Percentiles rank a stretch among this genome's conserved stretches.
Evolutionary conservation across 2,113 vertebrate species (phyloP).

Genomic region (Zosterops hypoxanthus): DNA sequence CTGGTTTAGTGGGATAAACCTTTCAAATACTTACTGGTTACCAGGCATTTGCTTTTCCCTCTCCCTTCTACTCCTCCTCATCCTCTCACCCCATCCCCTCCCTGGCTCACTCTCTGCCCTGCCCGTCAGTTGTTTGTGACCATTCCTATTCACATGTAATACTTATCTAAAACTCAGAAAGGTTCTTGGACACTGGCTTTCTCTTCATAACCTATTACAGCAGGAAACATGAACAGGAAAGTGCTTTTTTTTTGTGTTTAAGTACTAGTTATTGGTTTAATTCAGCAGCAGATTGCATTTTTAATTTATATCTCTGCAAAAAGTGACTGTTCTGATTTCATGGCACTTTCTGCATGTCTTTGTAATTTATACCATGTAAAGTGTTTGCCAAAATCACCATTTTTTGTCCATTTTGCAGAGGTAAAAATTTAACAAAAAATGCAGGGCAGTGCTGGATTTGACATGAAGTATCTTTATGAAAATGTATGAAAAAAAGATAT

Average conservation of each 20-base stretch:
- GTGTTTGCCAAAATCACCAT: background rate
- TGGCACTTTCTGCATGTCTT: background rate
- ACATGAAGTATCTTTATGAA: background rate
- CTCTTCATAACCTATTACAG: background rate
- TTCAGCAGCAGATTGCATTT: background rate
- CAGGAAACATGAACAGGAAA: background rate
- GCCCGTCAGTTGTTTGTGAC: background rate
- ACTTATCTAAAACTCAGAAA: background rate
- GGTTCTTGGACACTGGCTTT: background rate
- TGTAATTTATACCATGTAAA: background rate
- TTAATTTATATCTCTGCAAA: background rate
- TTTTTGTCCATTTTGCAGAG: background rate
- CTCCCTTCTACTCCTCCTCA: background rate
- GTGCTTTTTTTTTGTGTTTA: background rate
- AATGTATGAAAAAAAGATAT: background rate
- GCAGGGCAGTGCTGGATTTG: background rate
- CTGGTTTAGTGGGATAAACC: background rate
- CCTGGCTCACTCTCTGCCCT: background rate
- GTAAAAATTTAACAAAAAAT: background rate
- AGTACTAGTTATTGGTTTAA: background rate
- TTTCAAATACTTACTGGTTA: background rate
- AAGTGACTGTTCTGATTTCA: background rate
- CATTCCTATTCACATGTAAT: background rate
- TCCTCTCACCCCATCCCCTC: background rate
- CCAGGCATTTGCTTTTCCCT: background rate